A percentile compares a stretch with the other conserved stretches of the same genome.
These are phyloP conservation scores for Thamnophis elegans DNA, from an alignment of 2,797 vertebrate species.

Conservation along the genomic window DNA sequence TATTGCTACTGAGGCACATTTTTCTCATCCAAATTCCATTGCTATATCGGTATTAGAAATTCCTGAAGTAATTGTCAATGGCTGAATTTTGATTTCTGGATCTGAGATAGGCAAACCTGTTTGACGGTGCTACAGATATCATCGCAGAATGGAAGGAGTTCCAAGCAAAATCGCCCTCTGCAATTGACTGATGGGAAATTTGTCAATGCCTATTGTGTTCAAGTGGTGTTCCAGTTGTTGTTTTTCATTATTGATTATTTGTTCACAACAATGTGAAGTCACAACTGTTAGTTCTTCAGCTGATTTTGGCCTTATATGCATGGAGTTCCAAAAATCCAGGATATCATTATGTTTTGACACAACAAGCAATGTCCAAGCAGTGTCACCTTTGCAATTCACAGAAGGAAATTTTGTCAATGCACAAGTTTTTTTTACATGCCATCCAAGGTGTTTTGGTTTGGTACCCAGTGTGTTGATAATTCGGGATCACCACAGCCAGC, in stretches of 20 bases:
- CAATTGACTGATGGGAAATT: neutral
- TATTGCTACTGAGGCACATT: too few relatives aligned
- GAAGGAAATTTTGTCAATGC: neutral
- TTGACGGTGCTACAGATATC: neutral
- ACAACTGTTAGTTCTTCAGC: neutral
- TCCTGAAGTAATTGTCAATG: too few relatives aligned
- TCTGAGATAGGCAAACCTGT: neutral
- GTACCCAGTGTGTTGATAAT: neutral
- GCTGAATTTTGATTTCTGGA: too few relatives aligned
- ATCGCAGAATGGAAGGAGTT: neutral
- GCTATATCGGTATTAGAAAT: too few relatives aligned
- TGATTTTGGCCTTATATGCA: neutral
- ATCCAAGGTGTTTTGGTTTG: neutral
- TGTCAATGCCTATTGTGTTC: neutral
- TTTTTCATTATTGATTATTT: neutral
- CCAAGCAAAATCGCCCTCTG: neutral
- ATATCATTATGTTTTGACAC: neutral
- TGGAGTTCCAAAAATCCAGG: neutral
- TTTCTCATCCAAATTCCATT: too few relatives aligned
- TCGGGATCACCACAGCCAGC: neutral
- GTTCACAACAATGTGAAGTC: neutral
- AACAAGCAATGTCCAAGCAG: neutral
- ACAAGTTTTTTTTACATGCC: neutral
- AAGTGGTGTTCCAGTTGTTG: too few relatives aligned
- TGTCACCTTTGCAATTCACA: neutral